These are phyloP conservation scores for Arctopsyche grandis DNA, from an alignment of 1,140 invertebrate genomes.

Conservation along the genomic window DNA sequence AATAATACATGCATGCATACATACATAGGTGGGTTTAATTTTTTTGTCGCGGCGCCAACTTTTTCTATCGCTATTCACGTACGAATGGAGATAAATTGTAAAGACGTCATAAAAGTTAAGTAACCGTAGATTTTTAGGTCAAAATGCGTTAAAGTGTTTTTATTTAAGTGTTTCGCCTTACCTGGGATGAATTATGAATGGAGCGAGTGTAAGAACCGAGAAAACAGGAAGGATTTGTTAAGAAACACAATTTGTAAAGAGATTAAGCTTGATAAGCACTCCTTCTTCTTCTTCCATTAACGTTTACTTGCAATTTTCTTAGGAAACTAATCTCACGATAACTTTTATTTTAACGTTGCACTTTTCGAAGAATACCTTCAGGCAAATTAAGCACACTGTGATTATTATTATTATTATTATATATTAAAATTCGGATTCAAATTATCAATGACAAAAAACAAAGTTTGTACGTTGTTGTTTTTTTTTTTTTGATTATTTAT, in stretches of 20 bases:
- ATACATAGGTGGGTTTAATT: no score
- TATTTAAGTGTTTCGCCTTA: neutral
- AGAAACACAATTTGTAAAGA: constrained; percentile 18
- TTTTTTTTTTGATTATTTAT: no score
- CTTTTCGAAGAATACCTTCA: neutral
- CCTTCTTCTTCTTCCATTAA: constrained; percentile 22
- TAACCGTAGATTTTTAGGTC: constrained; percentile 28
- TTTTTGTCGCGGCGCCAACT: constrained; percentile 7
- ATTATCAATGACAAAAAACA: no score
- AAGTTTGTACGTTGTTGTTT: no score
- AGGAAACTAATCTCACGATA: neutral
- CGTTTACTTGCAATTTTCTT: neutral
- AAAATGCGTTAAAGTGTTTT: neutral
- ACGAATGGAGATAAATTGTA: neutral
- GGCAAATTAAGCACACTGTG: no score
- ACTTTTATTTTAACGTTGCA: neutral
- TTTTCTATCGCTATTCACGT: constrained; percentile 11
- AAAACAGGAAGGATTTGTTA: constrained; percentile 31
- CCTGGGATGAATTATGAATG: constrained; percentile 28
- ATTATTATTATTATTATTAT: no score
- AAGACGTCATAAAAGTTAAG: constrained; percentile 35
- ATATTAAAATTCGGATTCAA: no score
- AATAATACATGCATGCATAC: no score
- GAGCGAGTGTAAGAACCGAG: constrained; percentile 3
- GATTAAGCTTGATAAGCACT: neutral